These are phyloP conservation scores for Corythoichthys haematopterus DNA, from an alignment of 2,113 vertebrate species.

Conservation along the genomic window DNA sequence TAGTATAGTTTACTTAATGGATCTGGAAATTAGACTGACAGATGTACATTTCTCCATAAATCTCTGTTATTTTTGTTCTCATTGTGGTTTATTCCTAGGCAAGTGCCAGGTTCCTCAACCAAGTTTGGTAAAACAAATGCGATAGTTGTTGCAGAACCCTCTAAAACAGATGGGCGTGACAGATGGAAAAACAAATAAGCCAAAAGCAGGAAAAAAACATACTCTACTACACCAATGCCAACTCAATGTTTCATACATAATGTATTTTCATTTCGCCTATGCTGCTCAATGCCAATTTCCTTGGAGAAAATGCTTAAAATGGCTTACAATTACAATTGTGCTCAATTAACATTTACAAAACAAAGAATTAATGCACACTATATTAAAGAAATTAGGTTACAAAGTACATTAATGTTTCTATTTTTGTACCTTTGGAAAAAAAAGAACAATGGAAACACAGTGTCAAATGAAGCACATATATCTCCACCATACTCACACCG, in stretches of 20 bases:
- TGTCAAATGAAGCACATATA: too few relatives aligned
- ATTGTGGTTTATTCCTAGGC: background rate
- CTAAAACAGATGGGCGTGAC: constrained; percentile 4
- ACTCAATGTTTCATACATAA: background rate
- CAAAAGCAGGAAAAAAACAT: background rate
- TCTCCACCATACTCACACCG: background rate
- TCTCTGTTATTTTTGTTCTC: background rate
- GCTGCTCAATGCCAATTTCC: background rate
- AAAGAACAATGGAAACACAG: too few relatives aligned
- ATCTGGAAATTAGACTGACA: background rate
- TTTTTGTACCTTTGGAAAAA: background rate
- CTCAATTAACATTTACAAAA: background rate
- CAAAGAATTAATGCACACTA: background rate
- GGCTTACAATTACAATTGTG: background rate
- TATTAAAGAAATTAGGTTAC: too few relatives aligned
- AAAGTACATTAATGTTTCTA: background rate
- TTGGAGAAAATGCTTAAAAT: background rate
- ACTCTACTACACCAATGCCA: background rate
- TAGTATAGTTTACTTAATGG: background rate
- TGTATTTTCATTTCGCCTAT: background rate
- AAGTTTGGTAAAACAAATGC: constrained; percentile 2
- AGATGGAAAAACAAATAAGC: constrained; percentile 12
- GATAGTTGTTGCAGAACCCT: background rate
- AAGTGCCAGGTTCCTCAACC: background rate
- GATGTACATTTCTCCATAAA: background rate